Evolutionary conservation across 2,888 invertebrate species (phyloP).

Genomic region (Netelia inedita): DNA sequence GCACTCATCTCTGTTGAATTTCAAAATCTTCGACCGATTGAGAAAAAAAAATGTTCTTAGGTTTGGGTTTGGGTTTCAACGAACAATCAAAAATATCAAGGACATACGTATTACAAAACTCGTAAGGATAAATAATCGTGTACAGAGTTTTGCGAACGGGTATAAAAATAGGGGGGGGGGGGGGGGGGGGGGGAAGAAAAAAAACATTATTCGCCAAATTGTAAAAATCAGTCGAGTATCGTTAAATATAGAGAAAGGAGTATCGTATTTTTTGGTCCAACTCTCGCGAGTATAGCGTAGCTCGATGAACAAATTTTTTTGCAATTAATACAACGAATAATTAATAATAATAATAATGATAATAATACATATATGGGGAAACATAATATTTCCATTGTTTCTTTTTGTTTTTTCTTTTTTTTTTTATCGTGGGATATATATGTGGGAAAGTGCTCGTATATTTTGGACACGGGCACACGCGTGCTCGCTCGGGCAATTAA

Average conservation of each 20-base stretch:
- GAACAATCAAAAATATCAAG: constrained; percentile 25
- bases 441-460: constrained; percentile 50
- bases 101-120: constrained; percentile 7
- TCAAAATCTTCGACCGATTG: neutral
- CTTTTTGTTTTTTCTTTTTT: neutral
- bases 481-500: constrained; percentile 45
- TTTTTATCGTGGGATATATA: constrained; percentile 11
- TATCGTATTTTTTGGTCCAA: neutral
- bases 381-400: neutral
- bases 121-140: constrained; percentile 46
- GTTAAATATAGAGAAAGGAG: constrained; percentile 12
- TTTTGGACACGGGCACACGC: constrained; percentile 30
- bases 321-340: constrained; percentile 31
- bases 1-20: neutral
- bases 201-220: constrained; percentile 11
- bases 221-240: constrained; percentile 27
- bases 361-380: neutral
- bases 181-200: neutral
- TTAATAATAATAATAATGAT: neutral
- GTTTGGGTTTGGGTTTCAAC: constrained; percentile 11
- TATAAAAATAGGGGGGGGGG: too few species aligned
- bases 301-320: neutral
- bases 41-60: neutral
- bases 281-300: neutral
- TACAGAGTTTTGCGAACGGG: constrained; percentile 6